phyloP scores from a whole-genome alignment of 2,888 invertebrate species.

The Trichogramma evanescens region DNA sequence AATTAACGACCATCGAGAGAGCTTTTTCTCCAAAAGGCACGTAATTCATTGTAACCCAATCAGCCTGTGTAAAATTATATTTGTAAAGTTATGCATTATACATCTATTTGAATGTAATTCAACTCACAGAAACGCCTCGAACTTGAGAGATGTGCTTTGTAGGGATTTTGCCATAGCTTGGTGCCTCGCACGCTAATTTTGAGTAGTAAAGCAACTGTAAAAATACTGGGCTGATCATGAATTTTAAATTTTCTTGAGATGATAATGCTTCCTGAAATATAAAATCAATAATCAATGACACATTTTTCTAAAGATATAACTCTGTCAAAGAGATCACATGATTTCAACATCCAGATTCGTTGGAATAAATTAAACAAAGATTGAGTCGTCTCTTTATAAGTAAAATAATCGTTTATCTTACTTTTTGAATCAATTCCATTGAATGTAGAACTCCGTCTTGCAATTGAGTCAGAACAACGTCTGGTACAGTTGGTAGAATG shows the following conservation, averaged over 20 bases:
- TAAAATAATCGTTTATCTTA: slow-evolving; percentile 32
- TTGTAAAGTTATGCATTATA: not conserved
- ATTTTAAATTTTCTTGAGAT: slow-evolving; percentile 53
- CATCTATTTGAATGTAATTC: not conserved
- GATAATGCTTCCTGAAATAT: slow-evolving; percentile 53
- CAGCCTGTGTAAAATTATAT: slow-evolving; percentile 48
- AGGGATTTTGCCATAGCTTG: slow-evolving; percentile 53
- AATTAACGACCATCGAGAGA: slow-evolving; percentile 64
- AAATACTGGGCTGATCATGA: slow-evolving; percentile 64
- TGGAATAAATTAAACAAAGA: not conserved
- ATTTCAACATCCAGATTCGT: too few species aligned
- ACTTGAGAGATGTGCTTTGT: slow-evolving; percentile 50
- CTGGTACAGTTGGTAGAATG: slow-evolving; percentile 71
- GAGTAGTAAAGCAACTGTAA: slow-evolving; percentile 60
- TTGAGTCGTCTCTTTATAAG: not conserved
- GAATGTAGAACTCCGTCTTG: slow-evolving; percentile 82
- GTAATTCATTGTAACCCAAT: slow-evolving; percentile 74
- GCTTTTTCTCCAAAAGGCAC: slow-evolving; percentile 81
- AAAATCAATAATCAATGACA: not conserved
- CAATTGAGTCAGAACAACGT: slow-evolving; percentile 72
- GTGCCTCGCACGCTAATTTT: slow-evolving; percentile 63
- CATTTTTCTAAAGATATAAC: too few species aligned
- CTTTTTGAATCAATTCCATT: slow-evolving; percentile 81
- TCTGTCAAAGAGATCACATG: too few species aligned
- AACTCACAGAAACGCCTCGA: slow-evolving; percentile 41